These are phyloP conservation scores for Zelleria hepariella DNA, from an alignment of 2,888 invertebrate genomes.

Conservation along the genomic window DNA sequence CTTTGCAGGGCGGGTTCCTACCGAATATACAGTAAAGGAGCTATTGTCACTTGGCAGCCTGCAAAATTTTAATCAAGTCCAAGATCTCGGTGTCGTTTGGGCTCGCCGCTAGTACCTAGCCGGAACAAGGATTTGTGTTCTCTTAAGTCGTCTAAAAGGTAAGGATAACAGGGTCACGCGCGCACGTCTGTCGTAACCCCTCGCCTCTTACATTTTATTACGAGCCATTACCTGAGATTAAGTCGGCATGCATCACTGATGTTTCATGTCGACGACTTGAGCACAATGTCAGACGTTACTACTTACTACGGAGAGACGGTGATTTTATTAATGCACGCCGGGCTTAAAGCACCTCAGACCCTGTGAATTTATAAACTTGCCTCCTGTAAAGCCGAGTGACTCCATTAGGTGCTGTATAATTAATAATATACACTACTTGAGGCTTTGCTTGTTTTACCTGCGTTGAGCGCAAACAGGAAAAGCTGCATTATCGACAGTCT, in stretches of 20 bases:
- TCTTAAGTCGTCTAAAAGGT: constrained; percentile 26
- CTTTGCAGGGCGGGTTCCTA: not conserved
- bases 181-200: constrained; percentile 63
- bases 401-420: not conserved
- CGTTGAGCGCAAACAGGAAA: not conserved
- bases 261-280: constrained; percentile 42
- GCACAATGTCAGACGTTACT: constrained; percentile 36
- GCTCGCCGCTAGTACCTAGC: constrained; percentile 1
- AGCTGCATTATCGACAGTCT: not conserved
- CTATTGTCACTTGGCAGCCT: not conserved
- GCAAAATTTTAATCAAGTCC: not conserved
- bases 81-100: not conserved
- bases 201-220: constrained; percentile 67
- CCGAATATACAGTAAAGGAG: not conserved
- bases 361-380: constrained; percentile 1
- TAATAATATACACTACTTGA: not conserved
- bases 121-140: constrained; percentile 18
- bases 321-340: constrained; percentile 29
- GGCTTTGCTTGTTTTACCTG: not conserved
- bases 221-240: constrained; percentile 63
- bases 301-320: constrained; percentile 29
- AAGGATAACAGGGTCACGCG: constrained; percentile 58
- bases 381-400: not conserved
- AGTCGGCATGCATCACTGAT: constrained; percentile 55
- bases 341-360: not conserved